Base-by-base conservation (phyloP, 2,888 invertebrate genomes). In the Meteorus colon region DNA sequence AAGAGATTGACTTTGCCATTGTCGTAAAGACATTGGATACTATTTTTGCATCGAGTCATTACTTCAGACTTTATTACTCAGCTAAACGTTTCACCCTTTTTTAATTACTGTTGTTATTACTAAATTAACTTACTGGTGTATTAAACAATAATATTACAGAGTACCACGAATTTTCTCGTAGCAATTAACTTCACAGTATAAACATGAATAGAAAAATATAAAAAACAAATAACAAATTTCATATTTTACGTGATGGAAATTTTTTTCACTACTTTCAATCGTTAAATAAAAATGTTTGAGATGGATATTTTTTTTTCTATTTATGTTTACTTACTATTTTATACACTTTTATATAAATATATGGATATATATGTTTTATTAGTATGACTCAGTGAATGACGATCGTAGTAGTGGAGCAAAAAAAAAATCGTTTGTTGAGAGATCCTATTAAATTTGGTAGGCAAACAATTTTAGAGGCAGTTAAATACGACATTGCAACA, bases 1-100 rank as follows among this genome's bases (percentile, higher is more conserved):
- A 48, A 67, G 66, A 67, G 48, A 48, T 45, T 68, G 68, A 68
- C 51, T 66, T 68, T 70, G 45, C 45, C 45, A 76, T 31, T 63
- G 68, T 84, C 85, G 84, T 85, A 86, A 86, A 83, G 82, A 81
- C 84, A 84, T 84, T 84, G 68, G 82, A 84, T 55, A 84, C 82
- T 85, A 87, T 87, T 88, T 87, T 87, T 87, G 86, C 87, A 86
- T 84, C 81, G 82, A 86, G 86, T 85, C 87, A 85, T 88, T 87
- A 88, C 86, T 86, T 81, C 77, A 69, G 80, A 24, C 82, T 88
- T 86, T 86, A 87, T 83, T 82, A 83, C 85, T 81, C 84, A 82
- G 84, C 86, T 85, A 85, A 87, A 85, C 83, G 83, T 83, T 82
- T 73, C 68, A 76, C 78, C 76, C 76, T 69, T 76, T 55, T 55